phyloP scores from a whole-genome alignment of 53 echinoderm and acorn worm genomes.

The Holothuria scabra region DNA sequence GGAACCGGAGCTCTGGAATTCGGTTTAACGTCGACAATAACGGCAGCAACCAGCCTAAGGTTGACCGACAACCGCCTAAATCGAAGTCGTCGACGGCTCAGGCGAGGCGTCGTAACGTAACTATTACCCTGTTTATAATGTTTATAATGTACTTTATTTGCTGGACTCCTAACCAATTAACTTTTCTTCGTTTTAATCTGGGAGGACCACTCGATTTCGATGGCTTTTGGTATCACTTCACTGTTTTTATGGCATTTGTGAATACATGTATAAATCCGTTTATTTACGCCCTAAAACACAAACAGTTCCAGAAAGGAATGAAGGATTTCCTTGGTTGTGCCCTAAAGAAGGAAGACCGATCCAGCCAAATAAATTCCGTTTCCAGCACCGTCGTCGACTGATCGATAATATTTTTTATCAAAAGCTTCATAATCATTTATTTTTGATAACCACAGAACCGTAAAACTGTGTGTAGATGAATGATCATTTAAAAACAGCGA shows the following conservation, averaged over 20 bases:
- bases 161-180: conserved; percentile 96
- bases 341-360: conserved; percentile 22
- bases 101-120: conserved; percentile 72
- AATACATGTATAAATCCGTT: conserved; percentile 89
- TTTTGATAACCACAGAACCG: no score
- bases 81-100: conserved; percentile 56
- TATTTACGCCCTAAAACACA: conserved; percentile 85
- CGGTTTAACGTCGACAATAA: conserved; percentile 36
- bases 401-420: neutral
- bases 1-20: conserved; percentile 5
- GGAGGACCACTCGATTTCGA: conserved; percentile 81
- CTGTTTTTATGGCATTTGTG: conserved; percentile 79
- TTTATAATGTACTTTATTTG: conserved; percentile 85
- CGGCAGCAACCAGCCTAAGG: neutral
- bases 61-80: neutral
- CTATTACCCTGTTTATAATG: conserved; percentile 78
- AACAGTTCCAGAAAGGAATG: conserved; percentile 81
- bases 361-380: conserved; percentile 33
- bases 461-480: no score
- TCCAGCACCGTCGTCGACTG: conserved; percentile 35
- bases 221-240: conserved; percentile 84
- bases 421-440: no score
- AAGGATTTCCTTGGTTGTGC: conserved; percentile 48
- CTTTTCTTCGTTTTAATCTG: conserved; percentile 88
- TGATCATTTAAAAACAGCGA: no score